Evolutionary conservation across 2,888 invertebrate species (phyloP).

Genomic region (Parthenolecanium corni): DNA sequence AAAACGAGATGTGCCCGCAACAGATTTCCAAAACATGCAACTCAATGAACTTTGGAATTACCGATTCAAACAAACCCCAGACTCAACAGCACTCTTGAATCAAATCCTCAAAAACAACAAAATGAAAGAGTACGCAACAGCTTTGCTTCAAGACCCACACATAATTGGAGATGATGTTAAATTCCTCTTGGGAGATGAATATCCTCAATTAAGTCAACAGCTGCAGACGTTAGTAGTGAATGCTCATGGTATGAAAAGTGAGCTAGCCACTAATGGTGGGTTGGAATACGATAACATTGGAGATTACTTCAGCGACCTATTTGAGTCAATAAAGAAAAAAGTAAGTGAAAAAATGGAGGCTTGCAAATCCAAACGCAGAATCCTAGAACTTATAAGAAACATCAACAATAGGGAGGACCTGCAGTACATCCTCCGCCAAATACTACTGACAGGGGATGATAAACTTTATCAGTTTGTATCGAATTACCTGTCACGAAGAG

Average conservation of each 20-base stretch:
- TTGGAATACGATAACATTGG: not conserved
- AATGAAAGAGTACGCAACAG: not conserved
- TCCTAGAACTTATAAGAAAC: conserved; percentile 2
- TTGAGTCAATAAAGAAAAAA: not conserved
- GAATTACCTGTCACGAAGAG: not conserved
- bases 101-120: not conserved
- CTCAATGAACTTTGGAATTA: conserved; percentile 11
- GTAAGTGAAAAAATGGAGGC: not conserved
- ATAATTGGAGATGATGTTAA: not conserved
- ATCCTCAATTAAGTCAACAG: not conserved
- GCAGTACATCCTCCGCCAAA: not conserved
- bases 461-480: not conserved
- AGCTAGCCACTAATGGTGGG: not conserved
- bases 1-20: not conserved
- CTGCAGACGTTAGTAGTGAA: not conserved
- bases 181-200: not conserved
- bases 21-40: not conserved
- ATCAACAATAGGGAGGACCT: conserved; percentile 1
- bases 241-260: not conserved
- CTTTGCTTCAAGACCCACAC: conserved; percentile 5
- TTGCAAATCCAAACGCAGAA: not conserved
- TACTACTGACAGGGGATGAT: not conserved
- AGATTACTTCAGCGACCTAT: not conserved
- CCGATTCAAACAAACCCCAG: not conserved
- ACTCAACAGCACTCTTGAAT: not conserved